Base-by-base conservation (phyloP, 2,888 invertebrate species). In the Diadegma fenestrale region DNA sequence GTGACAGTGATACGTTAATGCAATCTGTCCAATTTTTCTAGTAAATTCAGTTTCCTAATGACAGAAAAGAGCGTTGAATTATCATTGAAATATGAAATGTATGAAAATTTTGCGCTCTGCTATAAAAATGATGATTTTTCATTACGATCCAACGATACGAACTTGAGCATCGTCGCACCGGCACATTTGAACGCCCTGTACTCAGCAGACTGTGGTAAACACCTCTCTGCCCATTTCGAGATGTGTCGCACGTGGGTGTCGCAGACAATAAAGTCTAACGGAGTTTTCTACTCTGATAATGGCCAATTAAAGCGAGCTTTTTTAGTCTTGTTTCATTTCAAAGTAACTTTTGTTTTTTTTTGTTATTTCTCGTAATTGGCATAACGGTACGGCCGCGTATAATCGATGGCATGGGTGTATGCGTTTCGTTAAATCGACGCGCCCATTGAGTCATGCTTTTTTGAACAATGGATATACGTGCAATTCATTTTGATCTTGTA, bases 201-300 rank as follows among this genome's bases (percentile, higher is more conserved):
- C 45, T 10, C 61, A 33, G n/a, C n/a, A 37, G 48, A n/a, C 45
- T 63, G 63, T 63, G 75, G 64, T 37, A 68, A 63, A 37, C 37
- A 37, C 48, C 72, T 45, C 72, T 45, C 26, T 22, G 73, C 45
- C 19, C 63, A 41, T 76, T 82, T 72, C 76, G 80, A 80, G 85
- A 85, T 80, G 81, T 77, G 79, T 80, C 82, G 71, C 77, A 82
- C 85, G 85, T 85, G 85, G 85, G 85, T 82, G 82, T 80, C 76
- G 68, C 76, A 33, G 72, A 85, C 82, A 80, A 76, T 85, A 80
- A 82, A 80, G 75, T 61, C 71, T 58, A 82, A 85, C 71, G 76
- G 82, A 45, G 22, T 73, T 80, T 80, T 72, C 51, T 71, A 80
- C 51, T 51, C 22, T 66, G 69, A 86, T 86, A 84, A 86, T 81